Evolutionary conservation across 2,888 invertebrate species (phyloP), one percentile per base, ranked within the genome.

Genomic region (Drosophila conformis): DNA sequence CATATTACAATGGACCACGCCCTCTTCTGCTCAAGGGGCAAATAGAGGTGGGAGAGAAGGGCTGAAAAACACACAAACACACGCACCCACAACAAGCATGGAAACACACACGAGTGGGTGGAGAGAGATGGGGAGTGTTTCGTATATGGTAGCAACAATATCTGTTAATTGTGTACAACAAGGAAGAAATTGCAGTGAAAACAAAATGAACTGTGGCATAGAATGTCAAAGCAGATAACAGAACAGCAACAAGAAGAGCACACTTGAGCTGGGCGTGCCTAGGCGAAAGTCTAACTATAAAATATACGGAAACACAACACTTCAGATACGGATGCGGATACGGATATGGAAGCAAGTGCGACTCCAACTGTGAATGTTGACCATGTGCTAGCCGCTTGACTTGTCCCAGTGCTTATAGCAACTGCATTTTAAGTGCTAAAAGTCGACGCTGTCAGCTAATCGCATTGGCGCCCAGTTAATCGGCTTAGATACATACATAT

Each of bases 121-220:
- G 25, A 40, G 13, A 31, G 56, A 40, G 27, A 21, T n/a, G 18
- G 31, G 63, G 25, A 29, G 56, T 27, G 29, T 48, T 40, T 57
- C 61, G 57, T 57, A n/a, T 36, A 38, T n/a, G 51, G 46, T 33
- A 61, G 56, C 65, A 54, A 66, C 79, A 80, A 83, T 77, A 80
- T 80, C 89, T 87, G 87, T 79, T 87, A 87, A 87, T 87, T 88
- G 87, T 87, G 87, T 87, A 86, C 82, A 88, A 86, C 87, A 88
- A 78, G 75, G 74, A 84, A 82, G 87, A 82, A 88, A 82, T 87
- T 88, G 87, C 80, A 83, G 80, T 73, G 88, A 88, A 87, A 87
- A 88, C 83, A 88, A 86, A 86, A 82, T 81, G 79, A 77, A 79
- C 77, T 81, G 70, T 81, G 79, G 72, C 76, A 65, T 71, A 57